Evolutionary conservation across 2,797 vertebrate species (phyloP).

Genomic region (Enoplosus armatus): DNA sequence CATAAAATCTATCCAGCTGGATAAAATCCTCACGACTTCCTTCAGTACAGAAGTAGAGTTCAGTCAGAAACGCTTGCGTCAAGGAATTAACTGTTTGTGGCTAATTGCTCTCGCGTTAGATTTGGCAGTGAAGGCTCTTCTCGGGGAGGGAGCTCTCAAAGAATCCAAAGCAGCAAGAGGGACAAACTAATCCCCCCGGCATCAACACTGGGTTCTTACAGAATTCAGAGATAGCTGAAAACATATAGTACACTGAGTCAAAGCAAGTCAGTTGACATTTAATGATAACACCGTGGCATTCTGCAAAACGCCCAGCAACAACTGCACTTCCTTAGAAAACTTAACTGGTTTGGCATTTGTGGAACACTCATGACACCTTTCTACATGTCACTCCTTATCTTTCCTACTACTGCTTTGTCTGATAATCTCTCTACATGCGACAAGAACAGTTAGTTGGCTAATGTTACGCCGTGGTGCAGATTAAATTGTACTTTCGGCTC

Average conservation of each 20-base stretch:
- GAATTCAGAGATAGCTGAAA: not conserved
- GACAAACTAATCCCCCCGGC: not conserved
- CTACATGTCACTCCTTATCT: not conserved
- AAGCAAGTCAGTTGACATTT: conserved; percentile 1
- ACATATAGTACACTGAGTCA: not conserved
- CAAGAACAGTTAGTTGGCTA: not conserved
- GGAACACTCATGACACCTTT: not conserved
- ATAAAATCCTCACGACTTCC: conserved; percentile 3
- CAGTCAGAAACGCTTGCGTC: conserved; percentile 9
- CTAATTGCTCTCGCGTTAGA: not conserved
- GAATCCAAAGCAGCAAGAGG: conserved; percentile 7
- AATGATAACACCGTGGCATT: not conserved
- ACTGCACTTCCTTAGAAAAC: not conserved
- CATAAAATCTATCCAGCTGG: conserved; percentile 21
- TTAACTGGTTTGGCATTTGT: not conserved
- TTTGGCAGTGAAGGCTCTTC: conserved; percentile 1
- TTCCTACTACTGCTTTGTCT: not conserved
- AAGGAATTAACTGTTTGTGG: conserved; percentile 8
- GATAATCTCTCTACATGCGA: not conserved
- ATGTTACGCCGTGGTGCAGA: not conserved
- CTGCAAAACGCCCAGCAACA: not conserved
- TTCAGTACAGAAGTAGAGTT: conserved; percentile 5
- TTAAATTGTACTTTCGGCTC: too few species aligned
- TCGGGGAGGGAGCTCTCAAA: not conserved
- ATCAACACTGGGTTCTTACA: not conserved